phyloP scores from a whole-genome alignment of 2,797 vertebrate genomes.

The Gouania willdenowi region DNA sequence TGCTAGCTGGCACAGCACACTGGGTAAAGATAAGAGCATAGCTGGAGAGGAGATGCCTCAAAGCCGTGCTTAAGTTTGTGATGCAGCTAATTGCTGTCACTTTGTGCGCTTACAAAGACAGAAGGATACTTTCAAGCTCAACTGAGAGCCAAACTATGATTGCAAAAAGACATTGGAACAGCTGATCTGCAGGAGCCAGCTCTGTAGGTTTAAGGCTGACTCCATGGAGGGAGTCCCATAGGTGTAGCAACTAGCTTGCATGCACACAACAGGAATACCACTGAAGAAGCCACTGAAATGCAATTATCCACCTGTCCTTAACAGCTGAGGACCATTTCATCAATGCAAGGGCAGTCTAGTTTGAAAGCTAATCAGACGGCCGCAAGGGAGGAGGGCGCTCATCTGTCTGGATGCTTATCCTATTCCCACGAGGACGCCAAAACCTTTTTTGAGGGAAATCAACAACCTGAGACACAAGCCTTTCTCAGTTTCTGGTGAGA shows the following conservation, averaged over 20 bases:
- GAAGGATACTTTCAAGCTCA: slow-evolving; percentile 11
- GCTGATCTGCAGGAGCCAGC: slow-evolving; percentile 26
- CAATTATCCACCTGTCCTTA: slow-evolving; percentile 58
- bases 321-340: slow-evolving; percentile 52
- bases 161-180: slow-evolving; percentile 24
- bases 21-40: slow-evolving; percentile 23
- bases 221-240: slow-evolving; percentile 34
- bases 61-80: slow-evolving; percentile 36
- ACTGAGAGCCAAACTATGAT: slow-evolving; percentile 37
- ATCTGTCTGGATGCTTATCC: slow-evolving; percentile 37
- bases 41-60: slow-evolving; percentile 19
- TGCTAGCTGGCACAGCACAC: slow-evolving; percentile 27
- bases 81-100: slow-evolving; percentile 37
- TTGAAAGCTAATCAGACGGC: slow-evolving; percentile 55
- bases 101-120: slow-evolving; percentile 24
- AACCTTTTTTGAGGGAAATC: slow-evolving; percentile 4
- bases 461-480: neutral
- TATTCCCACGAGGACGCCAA: slow-evolving; percentile 2
- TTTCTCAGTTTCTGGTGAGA: slow-evolving; percentile 11
- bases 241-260: slow-evolving; percentile 26
- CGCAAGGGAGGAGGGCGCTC: slow-evolving; percentile 29
- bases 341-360: slow-evolving; percentile 32
- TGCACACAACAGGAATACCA: slow-evolving; percentile 36
- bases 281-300: slow-evolving; percentile 27
- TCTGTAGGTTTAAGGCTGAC: slow-evolving; percentile 31